Base-by-base conservation (phyloP, 1,140 invertebrate genomes). In the Kradibia gibbosae region DNA sequence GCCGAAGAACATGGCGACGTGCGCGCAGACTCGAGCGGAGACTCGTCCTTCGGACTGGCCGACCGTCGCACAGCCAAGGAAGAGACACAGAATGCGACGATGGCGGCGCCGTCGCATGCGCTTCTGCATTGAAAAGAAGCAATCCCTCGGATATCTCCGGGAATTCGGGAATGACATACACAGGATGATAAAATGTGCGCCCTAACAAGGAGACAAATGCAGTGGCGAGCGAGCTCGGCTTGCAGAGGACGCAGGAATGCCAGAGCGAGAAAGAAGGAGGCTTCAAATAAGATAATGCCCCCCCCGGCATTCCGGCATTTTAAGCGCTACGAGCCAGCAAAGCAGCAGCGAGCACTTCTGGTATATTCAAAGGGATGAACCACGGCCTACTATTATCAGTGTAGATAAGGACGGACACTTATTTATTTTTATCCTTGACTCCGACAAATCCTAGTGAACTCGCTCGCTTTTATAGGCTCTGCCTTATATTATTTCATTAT, bases 1-100 rank as follows among this genome's bases (percentile, higher is more conserved):
- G 70, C 36, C 42, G 74, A 36, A 57, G 75, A 84, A 80, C 78
- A 85, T 85, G 84, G 78, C 82, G 75, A 71, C 77, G 77, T 55
- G 36, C 31, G 78, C 78, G 78, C 78, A 74, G 42, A 80, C 78
- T 80, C 78, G 55, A 73, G 42, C 65, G 3, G 65, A 71, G 78
- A 80, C 71, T 74, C 71, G 70, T 80, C 78, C 71, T 74, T 73
- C 71, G 70, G n/a, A 60, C 11, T 48, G 34, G 28, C 74, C 60
- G 75, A 13, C 57, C 57, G 39, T 45, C 70, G 70, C 70, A 71
- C 42, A 42, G n/a, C 39, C n/a, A 48, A 71, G 70, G n/a, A 48
- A 71, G 55, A 65, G 50, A 75, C 60, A 39, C 45, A 53, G 36
- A 76, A n/a, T n/a, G 57, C 74, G 74, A 48, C 39, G 74, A 62